A percentile compares a stretch with the other conserved stretches of the same genome.
phyloP scores from a whole-genome alignment of 2,113 vertebrate species.

The Ictalurus furcatus region DNA sequence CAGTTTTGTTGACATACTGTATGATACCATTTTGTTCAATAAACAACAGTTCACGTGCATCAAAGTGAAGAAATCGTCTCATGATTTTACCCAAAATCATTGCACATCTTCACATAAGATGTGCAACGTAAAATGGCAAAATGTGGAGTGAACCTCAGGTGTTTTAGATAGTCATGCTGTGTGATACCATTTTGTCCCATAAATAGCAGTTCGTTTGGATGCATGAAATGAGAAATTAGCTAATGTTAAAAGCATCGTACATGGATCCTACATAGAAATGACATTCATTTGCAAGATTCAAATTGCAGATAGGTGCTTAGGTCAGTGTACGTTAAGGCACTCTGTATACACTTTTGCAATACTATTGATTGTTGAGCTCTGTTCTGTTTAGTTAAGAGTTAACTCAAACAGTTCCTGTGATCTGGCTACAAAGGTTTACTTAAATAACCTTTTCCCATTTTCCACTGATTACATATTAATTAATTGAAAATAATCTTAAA shows the following conservation, averaged over 20 bases:
- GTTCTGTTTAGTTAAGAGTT: background rate
- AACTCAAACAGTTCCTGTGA: background rate
- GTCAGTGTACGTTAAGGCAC: background rate
- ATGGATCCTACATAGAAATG: background rate
- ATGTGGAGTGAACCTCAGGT: background rate
- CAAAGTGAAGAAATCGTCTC: too few species aligned
- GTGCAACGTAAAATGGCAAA: too few species aligned
- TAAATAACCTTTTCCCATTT: background rate
- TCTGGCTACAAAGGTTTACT: background rate
- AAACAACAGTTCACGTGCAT: too few species aligned
- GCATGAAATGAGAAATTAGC: background rate
- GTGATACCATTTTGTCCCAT: background rate
- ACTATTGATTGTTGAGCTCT: background rate
- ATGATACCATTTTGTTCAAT: too few species aligned
- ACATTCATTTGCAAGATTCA: background rate
- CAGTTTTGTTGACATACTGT: too few species aligned
- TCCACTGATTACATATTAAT: background rate
- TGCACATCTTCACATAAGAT: too few species aligned
- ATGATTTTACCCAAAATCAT: too few species aligned
- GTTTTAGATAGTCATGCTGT: background rate
- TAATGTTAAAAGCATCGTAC: background rate
- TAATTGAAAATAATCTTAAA: background rate
- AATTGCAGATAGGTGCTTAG: background rate
- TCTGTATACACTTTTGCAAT: background rate
- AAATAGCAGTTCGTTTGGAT: background rate